These are phyloP conservation scores for Aselliscus stoliczkanus DNA, from an alignment of 2,797 vertebrate species.

Conservation along the genomic window DNA sequence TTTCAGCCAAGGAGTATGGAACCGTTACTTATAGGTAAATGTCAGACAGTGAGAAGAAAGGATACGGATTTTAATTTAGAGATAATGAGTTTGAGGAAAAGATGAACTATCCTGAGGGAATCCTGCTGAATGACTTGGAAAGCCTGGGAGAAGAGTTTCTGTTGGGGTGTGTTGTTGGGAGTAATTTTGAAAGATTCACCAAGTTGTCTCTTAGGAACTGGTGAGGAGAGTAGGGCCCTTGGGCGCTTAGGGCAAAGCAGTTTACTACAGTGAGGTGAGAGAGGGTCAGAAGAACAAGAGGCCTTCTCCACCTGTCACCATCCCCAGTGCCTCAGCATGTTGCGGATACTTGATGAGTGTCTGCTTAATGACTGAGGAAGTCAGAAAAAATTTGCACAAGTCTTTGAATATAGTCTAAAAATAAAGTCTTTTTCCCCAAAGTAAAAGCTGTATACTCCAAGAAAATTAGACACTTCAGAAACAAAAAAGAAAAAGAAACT, in stretches of 20 bases:
- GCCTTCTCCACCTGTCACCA: not conserved
- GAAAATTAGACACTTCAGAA: not conserved
- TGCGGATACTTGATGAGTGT: not conserved
- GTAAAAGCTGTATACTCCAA: not conserved
- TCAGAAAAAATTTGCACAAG: not conserved
- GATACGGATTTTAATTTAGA: not conserved
- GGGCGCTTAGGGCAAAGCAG: not conserved
- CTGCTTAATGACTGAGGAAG: not conserved
- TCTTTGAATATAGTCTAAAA: not conserved
- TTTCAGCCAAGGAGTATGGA: not conserved
- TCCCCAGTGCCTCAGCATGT: not conserved
- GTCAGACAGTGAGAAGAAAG: not conserved
- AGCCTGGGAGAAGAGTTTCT: not conserved
- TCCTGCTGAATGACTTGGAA: not conserved
- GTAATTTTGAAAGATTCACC: not conserved
- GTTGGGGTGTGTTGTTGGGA: not conserved
- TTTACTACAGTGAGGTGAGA: not conserved
- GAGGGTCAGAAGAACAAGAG: not conserved
- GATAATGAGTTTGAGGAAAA: not conserved
- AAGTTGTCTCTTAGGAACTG: not conserved
- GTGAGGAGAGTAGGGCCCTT: not conserved
- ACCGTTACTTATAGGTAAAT: not conserved
- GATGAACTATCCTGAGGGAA: not conserved
- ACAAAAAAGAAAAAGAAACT: not conserved
- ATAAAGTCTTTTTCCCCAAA: not conserved